These are phyloP conservation scores for Pseudotriccus pelzelni DNA, from an alignment of 2,797 vertebrate species.

Conservation along the genomic window DNA sequence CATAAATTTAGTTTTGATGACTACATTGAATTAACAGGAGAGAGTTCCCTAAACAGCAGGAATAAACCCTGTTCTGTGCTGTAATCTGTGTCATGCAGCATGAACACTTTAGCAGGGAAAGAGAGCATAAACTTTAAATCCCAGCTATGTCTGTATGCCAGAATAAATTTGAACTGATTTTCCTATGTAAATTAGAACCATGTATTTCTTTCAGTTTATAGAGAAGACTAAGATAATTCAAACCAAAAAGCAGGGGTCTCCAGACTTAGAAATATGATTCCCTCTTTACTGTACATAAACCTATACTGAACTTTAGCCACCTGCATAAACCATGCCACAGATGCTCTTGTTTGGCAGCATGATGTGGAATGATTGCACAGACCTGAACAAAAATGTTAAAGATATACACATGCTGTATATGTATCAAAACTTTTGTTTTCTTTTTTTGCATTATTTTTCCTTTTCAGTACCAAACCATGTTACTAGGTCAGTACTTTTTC, in stretches of 20 bases:
- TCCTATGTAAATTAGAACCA: background rate
- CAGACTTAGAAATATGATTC: background rate
- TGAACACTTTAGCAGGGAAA: background rate
- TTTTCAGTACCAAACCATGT: background rate
- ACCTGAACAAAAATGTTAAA: background rate
- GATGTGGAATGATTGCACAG: background rate
- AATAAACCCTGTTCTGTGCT: background rate
- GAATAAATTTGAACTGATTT: background rate
- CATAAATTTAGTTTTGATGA: background rate
- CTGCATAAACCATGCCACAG: background rate
- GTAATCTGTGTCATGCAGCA: background rate
- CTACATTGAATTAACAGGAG: background rate
- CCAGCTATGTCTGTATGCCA: background rate
- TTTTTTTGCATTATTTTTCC: background rate
- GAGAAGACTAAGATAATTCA: background rate
- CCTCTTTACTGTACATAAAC: background rate
- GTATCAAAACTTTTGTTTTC: background rate
- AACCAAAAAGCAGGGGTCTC: background rate
- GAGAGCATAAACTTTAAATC: background rate
- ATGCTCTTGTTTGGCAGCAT: background rate
- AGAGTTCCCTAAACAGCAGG: background rate
- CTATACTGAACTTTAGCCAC: background rate
- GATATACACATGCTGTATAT: background rate
- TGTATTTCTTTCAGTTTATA: background rate
- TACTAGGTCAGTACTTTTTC: background rate